Conservation (phyloP, 2,113 vertebrate species). For the Corythoichthys haematopterus region DNA sequence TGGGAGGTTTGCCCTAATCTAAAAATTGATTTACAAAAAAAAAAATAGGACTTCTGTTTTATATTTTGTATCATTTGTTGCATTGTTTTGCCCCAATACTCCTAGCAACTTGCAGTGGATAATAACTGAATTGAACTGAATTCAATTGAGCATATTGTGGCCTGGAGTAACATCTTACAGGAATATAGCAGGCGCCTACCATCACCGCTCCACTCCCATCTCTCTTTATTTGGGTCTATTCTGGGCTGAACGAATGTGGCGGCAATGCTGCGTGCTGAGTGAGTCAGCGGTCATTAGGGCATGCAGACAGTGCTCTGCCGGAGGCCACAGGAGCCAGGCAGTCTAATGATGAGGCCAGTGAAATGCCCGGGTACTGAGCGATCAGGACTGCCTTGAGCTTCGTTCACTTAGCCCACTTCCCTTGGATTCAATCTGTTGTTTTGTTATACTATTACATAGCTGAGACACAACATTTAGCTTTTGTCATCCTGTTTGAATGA, state of each 20-base stretch:
- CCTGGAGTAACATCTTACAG: constrained; percentile 37
- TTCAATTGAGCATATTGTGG: not conserved
- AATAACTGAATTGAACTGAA: not conserved
- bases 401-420: constrained; percentile 34
- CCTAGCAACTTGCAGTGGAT: not conserved
- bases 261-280: constrained; percentile 47
- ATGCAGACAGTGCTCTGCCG: constrained; percentile 59
- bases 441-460: not conserved
- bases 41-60: not conserved
- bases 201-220: constrained; percentile 34
- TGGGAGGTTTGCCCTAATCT: too few species aligned
- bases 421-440: constrained; percentile 14
- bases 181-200: constrained; percentile 29
- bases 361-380: constrained; percentile 40
- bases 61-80: not conserved
- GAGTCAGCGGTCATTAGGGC: constrained; percentile 65
- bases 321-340: constrained; percentile 64
- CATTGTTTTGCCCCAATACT: not conserved
- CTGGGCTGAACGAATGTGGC: constrained; percentile 55
- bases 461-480: constrained; percentile 5
- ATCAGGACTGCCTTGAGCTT: constrained; percentile 42
- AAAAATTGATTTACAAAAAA: not conserved
- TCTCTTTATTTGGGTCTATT: constrained; percentile 57
- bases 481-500: not conserved
- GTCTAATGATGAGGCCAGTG: constrained; percentile 58